Conservation (phyloP, 2,888 invertebrate species). For the Sabellastarte sp. region DNA sequence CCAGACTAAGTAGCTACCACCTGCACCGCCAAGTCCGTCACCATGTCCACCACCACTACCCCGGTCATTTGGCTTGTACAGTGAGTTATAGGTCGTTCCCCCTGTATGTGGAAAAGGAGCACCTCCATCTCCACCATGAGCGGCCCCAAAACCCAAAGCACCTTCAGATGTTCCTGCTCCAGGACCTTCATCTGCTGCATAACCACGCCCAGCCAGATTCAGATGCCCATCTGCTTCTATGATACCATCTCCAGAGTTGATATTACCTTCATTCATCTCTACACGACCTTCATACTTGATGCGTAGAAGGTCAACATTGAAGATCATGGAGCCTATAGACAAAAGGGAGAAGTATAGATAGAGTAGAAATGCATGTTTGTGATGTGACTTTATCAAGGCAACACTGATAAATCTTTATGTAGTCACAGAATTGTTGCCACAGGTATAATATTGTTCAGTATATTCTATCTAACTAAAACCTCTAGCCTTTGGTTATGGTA, state of each 20-base stretch:
- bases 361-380: too few species aligned
- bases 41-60: slow-evolving; percentile 44
- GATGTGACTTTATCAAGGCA: too few species aligned
- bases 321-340: slow-evolving; percentile 17
- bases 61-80: slow-evolving; percentile 30
- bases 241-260: slow-evolving; percentile 33
- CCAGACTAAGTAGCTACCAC: slow-evolving; percentile 41
- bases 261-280: slow-evolving; percentile 35
- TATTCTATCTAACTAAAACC: too few species aligned
- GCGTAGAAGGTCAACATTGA: slow-evolving; percentile 30
- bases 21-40: slow-evolving; percentile 35
- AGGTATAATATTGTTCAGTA: too few species aligned
- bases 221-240: slow-evolving; percentile 38
- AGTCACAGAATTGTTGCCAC: too few species aligned
- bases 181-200: slow-evolving; percentile 24
- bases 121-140: slow-evolving; percentile 47
- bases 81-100: slow-evolving; percentile 35
- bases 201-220: slow-evolving; percentile 33
- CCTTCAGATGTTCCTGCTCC: slow-evolving; percentile 27
- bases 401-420: too few species aligned
- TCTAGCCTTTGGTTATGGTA: too few species aligned
- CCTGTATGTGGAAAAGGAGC: slow-evolving; percentile 30
- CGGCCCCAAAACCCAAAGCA: slow-evolving; percentile 34
- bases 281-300: slow-evolving; percentile 37
- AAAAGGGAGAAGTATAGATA: too few species aligned